These are phyloP conservation scores for Sebastolobus alascanus DNA, from an alignment of 2,797 vertebrate genomes.

Conservation along the genomic window DNA sequence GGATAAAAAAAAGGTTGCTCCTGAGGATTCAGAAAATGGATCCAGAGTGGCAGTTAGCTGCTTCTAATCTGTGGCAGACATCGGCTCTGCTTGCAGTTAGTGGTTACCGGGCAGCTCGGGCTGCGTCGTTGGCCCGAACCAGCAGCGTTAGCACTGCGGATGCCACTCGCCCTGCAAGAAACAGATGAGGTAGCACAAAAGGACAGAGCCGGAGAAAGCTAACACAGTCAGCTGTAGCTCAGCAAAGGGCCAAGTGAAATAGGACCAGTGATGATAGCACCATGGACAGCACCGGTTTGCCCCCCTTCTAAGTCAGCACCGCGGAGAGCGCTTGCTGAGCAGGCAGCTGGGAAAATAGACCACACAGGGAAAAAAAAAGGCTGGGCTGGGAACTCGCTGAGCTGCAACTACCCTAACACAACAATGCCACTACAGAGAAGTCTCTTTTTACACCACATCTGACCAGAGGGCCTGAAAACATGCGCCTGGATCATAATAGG, in stretches of 20 bases:
- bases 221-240: constrained; percentile 66
- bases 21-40: constrained; percentile 37
- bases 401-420: constrained; percentile 8
- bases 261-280: constrained; percentile 61
- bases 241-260: constrained; percentile 55
- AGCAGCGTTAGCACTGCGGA: constrained; percentile 59
- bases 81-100: constrained; percentile 44
- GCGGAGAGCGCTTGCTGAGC: constrained; percentile 64
- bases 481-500: constrained; percentile 5
- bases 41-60: constrained; percentile 49
- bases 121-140: constrained; percentile 40
- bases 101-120: constrained; percentile 49
- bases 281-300: constrained; percentile 60
- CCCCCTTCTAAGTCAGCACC: constrained; percentile 68
- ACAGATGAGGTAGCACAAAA: constrained; percentile 69
- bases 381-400: constrained; percentile 10
- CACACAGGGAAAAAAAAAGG: constrained; percentile 19
- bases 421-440: constrained; percentile 5
- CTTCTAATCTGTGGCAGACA: constrained; percentile 52
- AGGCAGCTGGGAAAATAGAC: constrained; percentile 44
- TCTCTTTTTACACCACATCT: background rate
- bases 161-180: constrained; percentile 40
- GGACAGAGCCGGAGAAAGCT: constrained; percentile 34
- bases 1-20: constrained; percentile 40
- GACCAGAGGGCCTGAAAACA: constrained; percentile 1